Evolutionary conservation across 2,113 vertebrate species (phyloP), one percentile per base, ranked within the genome.

Genomic region (Cephalopholis sonnerati): DNA sequence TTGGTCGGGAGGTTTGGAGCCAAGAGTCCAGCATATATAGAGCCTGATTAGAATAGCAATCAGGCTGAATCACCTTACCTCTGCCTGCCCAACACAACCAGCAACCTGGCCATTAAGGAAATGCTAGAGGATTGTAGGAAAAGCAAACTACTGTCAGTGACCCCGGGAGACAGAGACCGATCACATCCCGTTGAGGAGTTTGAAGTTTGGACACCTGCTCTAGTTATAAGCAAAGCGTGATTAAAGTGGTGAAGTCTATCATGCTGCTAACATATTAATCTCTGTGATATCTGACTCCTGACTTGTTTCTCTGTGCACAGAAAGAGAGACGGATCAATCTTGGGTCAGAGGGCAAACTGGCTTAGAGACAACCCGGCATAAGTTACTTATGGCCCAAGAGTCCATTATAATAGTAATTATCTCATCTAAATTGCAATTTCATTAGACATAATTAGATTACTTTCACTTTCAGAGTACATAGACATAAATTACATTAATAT

Each of bases 1-100:
- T 95, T 92, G 82, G 89, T 92, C 50, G 46, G 87, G 80, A 88
- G 90, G 88, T 91, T 89, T 86, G 74, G 65, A 84, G 80, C 82
- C 84, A 78, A 77, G 72, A 84, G 85, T 90, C 86, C 84, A 57
- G 88, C 77, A 82, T 88, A 85, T 86, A 87, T 74, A 83, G 83
- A 81, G 77, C 44, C 83, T 90, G 91, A 93, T 91, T 87, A 90
- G 90, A 93, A 90, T 85, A 85, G 51, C 63, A 85, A 89, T 88
- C 71, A 82, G 82, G 32, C 81, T 65, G 67, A 64, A 85, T 81
- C 70, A 73, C 69, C 71, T 85, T 48, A 62, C 50, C 63, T 79
- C 58, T 48, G 74, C 50, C 68, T 57, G 59, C 13, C 29, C 76
- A 67, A 81, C 63, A 77, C 79, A 68, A 77, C 12, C 1, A 79